These are phyloP conservation scores for Tylochromis polylepis DNA, from an alignment of 2,113 vertebrate genomes.

Conservation along the genomic window DNA sequence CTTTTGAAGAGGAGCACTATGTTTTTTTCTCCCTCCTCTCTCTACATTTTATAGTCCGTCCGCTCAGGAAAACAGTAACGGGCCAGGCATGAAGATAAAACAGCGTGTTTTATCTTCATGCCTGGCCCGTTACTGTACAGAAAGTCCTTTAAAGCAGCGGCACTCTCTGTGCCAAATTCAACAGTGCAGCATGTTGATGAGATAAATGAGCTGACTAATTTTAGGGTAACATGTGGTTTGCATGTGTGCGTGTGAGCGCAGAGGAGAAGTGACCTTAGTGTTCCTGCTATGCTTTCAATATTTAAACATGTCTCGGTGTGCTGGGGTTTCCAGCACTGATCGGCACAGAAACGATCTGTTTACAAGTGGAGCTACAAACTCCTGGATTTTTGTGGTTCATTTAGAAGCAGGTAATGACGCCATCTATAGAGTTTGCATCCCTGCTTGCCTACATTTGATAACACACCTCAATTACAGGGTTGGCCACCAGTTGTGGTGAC, in stretches of 20 bases:
- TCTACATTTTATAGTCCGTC: accelerated
- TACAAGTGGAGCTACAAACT: background rate
- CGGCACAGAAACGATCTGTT: background rate
- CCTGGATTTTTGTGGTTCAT: background rate
- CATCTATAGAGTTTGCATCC: background rate
- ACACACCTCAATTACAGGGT: background rate
- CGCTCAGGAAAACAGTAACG: background rate
- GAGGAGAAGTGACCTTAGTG: background rate
- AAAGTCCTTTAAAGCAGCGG: background rate
- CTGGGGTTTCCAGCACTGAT: background rate
- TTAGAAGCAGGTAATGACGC: background rate
- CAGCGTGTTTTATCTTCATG: background rate
- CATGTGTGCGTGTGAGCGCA: background rate
- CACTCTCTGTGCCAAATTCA: background rate
- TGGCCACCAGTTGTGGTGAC: background rate
- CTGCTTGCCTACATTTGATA: background rate
- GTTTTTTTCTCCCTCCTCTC: background rate
- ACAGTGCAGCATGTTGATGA: background rate
- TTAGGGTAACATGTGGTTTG: background rate
- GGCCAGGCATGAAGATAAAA: too few relatives aligned
- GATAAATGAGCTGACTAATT: background rate
- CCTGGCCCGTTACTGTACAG: background rate
- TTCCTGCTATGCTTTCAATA: background rate
- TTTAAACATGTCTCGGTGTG: slow-evolving; percentile 1
- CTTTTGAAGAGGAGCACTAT: background rate